phyloP scores from a whole-genome alignment of 2,113 vertebrate genomes.

The Semicossyphus pulcher region DNA sequence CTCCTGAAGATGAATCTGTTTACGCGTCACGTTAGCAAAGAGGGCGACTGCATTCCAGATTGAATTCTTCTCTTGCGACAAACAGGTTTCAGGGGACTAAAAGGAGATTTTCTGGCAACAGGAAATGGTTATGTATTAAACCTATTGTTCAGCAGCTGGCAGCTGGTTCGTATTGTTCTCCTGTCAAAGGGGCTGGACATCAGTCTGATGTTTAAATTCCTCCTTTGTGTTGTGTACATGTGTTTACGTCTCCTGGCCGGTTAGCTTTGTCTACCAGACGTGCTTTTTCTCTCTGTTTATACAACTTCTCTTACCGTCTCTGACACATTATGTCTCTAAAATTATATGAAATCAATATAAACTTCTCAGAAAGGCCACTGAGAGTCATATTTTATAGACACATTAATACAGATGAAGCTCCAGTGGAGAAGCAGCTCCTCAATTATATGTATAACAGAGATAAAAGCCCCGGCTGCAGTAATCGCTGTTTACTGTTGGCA shows the following conservation, averaged over 20 bases:
- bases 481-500: constrained; percentile 70
- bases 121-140: constrained; percentile 42
- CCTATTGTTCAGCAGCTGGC: constrained; percentile 41
- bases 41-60: background rate
- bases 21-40: constrained; percentile 11
- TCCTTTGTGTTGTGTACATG: constrained; percentile 33
- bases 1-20: constrained; percentile 20
- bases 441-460: constrained; percentile 39
- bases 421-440: background rate
- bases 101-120: constrained; percentile 29
- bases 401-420: constrained; percentile 13
- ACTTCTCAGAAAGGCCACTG: background rate
- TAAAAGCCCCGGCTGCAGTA: constrained; percentile 43
- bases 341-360: constrained; percentile 16
- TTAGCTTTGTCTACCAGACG: constrained; percentile 23
- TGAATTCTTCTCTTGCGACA: constrained; percentile 15
- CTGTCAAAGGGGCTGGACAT: constrained; percentile 27
- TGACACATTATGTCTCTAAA: background rate
- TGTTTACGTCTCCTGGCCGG: constrained; percentile 43
- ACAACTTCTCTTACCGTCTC: background rate
- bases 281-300: constrained; percentile 30
- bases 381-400: background rate
- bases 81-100: constrained; percentile 24
- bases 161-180: constrained; percentile 36
- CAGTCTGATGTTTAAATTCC: constrained; percentile 33